phyloP scores from a whole-genome alignment of 1,140 invertebrate genomes.

The Oncopodura yosiiana region DNA sequence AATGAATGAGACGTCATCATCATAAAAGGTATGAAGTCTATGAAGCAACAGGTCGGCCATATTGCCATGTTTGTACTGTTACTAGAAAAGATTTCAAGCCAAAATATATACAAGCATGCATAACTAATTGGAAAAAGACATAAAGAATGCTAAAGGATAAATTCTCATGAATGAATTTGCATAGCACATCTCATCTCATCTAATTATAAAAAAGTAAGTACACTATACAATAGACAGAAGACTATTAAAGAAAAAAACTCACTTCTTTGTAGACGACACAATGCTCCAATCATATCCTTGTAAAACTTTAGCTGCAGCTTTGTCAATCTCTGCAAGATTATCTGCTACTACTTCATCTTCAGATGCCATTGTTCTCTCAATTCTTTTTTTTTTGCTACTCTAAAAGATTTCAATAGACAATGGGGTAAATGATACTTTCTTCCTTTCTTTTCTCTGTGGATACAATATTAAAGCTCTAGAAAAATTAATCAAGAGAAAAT shows the following conservation, averaged over 20 bases:
- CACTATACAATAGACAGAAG: background rate
- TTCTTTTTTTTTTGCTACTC: background rate
- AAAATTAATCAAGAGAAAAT: too few relatives aligned
- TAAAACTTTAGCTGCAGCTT: constrained; percentile 34
- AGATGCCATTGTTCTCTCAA: constrained; percentile 13
- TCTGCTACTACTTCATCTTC: constrained; percentile 18
- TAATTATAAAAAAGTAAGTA: too few relatives aligned
- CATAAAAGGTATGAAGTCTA: too few relatives aligned
- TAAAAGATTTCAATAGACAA: background rate
- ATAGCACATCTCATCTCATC: background rate
- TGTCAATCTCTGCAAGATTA: constrained; percentile 34
- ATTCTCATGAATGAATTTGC: background rate
- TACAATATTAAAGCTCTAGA: too few relatives aligned
- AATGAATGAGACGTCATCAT: too few relatives aligned
- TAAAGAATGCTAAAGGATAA: background rate
- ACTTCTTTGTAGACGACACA: constrained; percentile 35
- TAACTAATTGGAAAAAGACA: too few relatives aligned
- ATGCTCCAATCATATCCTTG: constrained; percentile 35
- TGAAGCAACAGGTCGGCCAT: too few relatives aligned
- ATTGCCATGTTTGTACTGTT: too few relatives aligned
- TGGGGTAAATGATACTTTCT: background rate
- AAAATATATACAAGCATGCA: too few relatives aligned
- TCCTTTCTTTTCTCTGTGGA: background rate
- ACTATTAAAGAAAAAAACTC: constrained; percentile 13
- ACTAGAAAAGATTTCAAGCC: too few relatives aligned